Evolutionary conservation across 1,140 invertebrate species (phyloP), one percentile per base, ranked within the genome.

Genomic region (Metopolophium dirhodum): DNA sequence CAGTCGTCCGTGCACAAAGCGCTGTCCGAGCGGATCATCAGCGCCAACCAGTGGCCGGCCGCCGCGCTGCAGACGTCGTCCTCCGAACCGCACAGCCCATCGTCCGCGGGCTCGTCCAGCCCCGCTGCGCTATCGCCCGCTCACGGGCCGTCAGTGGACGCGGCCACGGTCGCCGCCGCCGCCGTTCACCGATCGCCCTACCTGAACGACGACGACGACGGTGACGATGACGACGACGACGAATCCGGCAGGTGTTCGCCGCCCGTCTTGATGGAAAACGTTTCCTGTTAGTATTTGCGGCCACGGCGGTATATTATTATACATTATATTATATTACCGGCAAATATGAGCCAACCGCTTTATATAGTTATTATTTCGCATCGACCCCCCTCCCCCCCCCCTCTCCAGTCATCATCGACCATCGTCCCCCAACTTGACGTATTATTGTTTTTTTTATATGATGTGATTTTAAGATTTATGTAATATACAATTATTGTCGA

Each of bases 1-100:
- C 88, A 77, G n/a, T 90, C 88, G 22, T 68, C 93, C n/a, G 20
- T 93, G 6, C 93, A 90, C 30, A 90, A 89, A 47, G 87, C 87
- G 47, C 54, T 89, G n/a, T 83, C 49, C 37, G 68, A 90, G 47
- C 49, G 93, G 61, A 90, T 77, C 1, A 68, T 45, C 37, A 26
- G 51, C 87, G 35, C 11, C 41, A 41, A 83, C 23, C 87, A 90
- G 22, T 90, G 93, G 87, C 88, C 93, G 26, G 30, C 18, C n/a
- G 57, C 45, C 47, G 77, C 83, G 57, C 35, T 37, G 6, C 47
- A 35, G 20, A 45, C 93, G 20, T 83, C 61, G 45, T 89, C 86
- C 3, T 57, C 88, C 54, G 85, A 93, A 35, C 93, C 85, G 30
- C 93, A 68, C 86, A 88, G 85, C 30, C 85, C 93, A 22, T 90